Percentiles rank a stretch among this genome's conserved stretches.
Evolutionary conservation across 2,113 vertebrate genomes (phyloP).

Genomic region (Paratilapia polleni): DNA sequence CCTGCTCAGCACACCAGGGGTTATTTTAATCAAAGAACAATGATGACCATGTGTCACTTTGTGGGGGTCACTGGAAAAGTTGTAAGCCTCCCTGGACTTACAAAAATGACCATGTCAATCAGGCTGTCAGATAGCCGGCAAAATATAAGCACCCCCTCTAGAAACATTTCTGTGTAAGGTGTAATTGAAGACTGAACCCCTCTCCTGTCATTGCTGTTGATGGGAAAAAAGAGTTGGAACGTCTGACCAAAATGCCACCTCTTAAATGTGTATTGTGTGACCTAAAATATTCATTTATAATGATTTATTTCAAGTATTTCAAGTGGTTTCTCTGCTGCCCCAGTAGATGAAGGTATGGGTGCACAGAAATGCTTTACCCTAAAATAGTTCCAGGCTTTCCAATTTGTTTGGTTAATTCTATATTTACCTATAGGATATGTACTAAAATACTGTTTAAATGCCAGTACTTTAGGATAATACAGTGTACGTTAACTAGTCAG

Average conservation of each 20-base stretch:
- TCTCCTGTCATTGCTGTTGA: neutral
- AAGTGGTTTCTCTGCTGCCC: neutral
- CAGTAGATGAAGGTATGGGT: neutral
- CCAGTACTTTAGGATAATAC: neutral
- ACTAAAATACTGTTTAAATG: neutral
- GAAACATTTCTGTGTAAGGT: neutral
- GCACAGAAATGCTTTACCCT: neutral
- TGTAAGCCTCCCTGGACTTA: neutral
- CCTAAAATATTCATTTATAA: neutral
- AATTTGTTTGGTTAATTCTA: neutral
- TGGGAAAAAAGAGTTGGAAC: too few relatives aligned
- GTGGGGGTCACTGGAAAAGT: neutral
- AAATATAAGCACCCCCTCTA: neutral
- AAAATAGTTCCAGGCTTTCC: neutral
- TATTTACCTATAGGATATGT: neutral
- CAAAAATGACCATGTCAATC: neutral
- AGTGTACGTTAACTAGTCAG: neutral
- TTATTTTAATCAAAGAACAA: neutral
- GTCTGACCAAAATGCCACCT: too few relatives aligned
- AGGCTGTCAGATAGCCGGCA: neutral
- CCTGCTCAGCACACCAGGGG: neutral
- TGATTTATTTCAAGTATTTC: neutral
- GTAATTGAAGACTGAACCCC: neutral
- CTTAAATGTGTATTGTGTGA: neutral
- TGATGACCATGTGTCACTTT: neutral